Evolutionary conservation across 2,888 invertebrate genomes (phyloP), one percentile per base, ranked within the genome.

Genomic region (Eilema sororculum): DNA sequence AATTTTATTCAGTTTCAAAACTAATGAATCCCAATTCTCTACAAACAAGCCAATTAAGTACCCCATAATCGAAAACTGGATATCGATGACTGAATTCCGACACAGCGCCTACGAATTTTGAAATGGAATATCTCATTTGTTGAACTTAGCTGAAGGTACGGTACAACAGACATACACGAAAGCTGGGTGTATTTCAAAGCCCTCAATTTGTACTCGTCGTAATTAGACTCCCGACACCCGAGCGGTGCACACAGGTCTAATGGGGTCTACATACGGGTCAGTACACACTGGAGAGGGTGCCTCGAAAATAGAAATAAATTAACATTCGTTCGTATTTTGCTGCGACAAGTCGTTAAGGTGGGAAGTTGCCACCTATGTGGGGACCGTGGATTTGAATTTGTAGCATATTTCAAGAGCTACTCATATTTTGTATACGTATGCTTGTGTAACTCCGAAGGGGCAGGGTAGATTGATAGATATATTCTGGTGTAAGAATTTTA

Each of bases 151-250:
- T 81, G 78, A 73, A 73, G 75, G 64, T 52, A 28, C 75, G 76
- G 71, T 78, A 78, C 78, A 71, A 77, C 72, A 74, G 78, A 78
- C 83, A 82, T 86, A 82, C 81, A 80, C 75, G 79, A 75, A 78
- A 78, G 76, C 78, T 79, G 78, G 81, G 82, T 85, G 82, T 86
- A 86, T 88, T 87, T 88, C 89, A 89, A 90, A 89, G 89, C 88
- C 84, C 86, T 88, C 89, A 89, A 90, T 90, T 89, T 89, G 87
- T 87, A 84, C 83, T 86, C 78, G 80, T 79, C 86, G 87, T 90
- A 89, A 90, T 90, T 89, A 90, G 87, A 86, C 86, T 82, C 82
- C 80, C 80, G 84, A 84, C 80, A 77, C 79, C 78, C 75, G 75
- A 81, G 80, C 79, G 75, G 24, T 67, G 71, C 77, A 75, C 76